A percentile compares a stretch with the other conserved stretches of the same genome.
Conservation (phyloP, 1,140 invertebrate genomes). For the Octopus sinensis region DNA sequence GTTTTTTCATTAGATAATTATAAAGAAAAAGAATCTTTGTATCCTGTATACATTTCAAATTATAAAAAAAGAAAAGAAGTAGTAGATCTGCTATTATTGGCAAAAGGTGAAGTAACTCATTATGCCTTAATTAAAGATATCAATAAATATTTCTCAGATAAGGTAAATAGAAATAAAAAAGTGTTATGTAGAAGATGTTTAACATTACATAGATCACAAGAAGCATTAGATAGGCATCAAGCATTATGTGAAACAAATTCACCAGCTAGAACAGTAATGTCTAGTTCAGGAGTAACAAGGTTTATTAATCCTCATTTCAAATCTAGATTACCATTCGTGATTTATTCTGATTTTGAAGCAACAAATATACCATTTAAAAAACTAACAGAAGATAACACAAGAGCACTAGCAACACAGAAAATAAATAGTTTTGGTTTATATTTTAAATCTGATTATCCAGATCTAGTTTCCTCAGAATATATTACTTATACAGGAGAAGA, state of each 20-base stretch:
- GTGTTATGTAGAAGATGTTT: constrained; percentile 23
- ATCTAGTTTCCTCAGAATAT: constrained; percentile 14
- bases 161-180: neutral
- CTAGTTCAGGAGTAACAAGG: constrained; percentile 19
- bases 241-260: constrained; percentile 16
- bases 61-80: constrained; percentile 10
- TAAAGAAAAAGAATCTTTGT: constrained; percentile 20
- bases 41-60: constrained; percentile 21
- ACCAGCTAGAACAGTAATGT: constrained; percentile 18
- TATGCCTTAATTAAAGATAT: constrained; percentile 23
- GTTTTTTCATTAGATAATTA: constrained; percentile 22
- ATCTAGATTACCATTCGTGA: constrained; percentile 20
- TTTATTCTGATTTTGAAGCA: constrained; percentile 31
- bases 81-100: constrained; percentile 14
- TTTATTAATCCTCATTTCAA: constrained; percentile 20
- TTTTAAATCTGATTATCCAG: constrained; percentile 18
- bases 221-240: constrained; percentile 22
- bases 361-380: constrained; percentile 17
- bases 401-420: constrained; percentile 14
- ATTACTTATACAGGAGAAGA: constrained; percentile 11
- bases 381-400: constrained; percentile 22
- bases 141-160: constrained; percentile 17
- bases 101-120: constrained; percentile 14
- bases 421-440: constrained; percentile 21
- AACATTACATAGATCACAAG: constrained; percentile 15